Base-by-base conservation (phyloP, 2,888 invertebrate species). In the Euclidia mi region DNA sequence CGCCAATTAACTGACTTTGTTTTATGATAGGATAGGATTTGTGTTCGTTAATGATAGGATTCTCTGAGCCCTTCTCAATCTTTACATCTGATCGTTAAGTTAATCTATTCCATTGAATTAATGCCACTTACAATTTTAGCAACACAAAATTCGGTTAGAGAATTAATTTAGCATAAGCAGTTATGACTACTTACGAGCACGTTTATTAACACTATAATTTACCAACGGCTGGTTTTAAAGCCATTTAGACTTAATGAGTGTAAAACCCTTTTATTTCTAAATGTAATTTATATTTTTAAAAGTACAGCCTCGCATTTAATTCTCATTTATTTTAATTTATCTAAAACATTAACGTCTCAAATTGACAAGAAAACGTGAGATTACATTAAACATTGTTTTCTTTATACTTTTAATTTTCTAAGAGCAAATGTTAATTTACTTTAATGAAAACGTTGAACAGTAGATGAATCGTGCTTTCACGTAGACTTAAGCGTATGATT, bases 1-100 rank as follows among this genome's bases (percentile, higher is more conserved):
- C 65, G 67, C 65, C 64, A 75, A 69, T 74, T 72, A 65, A 60
- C 55, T 48, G 48, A 58, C 59, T 51, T 55, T 31, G 20, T 59
- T 56, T 45, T 42, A 66, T 60, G 48, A 41, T 65, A n/a, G n/a
- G n/a, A n/a, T n/a, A n/a, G n/a, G n/a, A n/a, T n/a, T n/a, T n/a
- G n/a, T n/a, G 42, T 32, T 12, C 15, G 34, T 20, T 47, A 44
- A 40, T 32, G 37, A 25, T 25, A 25, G 20, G 47, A 41, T 65
- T 66, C 35, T 56, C 46, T 32, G 14, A 61, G 57, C 43, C 43
- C 35, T 41, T 57, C 57, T 32, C 2, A 58, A 20, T 48, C 52
- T 14, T 44, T 25, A 29, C 29, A 43, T 51, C 15, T 35, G 45
- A 56, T 51, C 7, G 11, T 28, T 14, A 66, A 25, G 48, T 49